Conservation (phyloP, 2,113 vertebrate species). For the Trogon melanurus region DNA sequence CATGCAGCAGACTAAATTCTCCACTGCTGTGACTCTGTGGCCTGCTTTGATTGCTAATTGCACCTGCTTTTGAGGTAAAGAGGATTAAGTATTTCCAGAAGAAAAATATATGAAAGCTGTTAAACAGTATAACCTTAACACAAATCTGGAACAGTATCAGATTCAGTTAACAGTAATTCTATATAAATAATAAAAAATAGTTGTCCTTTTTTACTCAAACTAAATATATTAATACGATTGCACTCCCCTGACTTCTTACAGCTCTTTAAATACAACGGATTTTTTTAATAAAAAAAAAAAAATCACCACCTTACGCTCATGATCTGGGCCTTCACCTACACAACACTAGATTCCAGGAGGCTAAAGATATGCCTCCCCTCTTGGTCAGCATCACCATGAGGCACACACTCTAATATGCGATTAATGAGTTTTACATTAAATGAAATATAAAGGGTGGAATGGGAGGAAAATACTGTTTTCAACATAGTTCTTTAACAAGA, state of each 20-base stretch:
- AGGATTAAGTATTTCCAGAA: background rate
- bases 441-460: background rate
- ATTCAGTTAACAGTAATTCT: background rate
- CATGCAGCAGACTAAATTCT: slow-evolving; percentile 89
- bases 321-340: background rate
- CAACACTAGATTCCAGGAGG: background rate
- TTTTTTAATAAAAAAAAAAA: background rate
- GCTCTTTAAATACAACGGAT: background rate
- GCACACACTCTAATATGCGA: background rate
- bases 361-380: background rate
- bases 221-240: background rate
- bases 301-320: background rate
- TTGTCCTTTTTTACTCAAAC: background rate
- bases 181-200: background rate
- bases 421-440: background rate
- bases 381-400: background rate
- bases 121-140: background rate
- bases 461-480: background rate
- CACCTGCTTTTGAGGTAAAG: slow-evolving; percentile 79
- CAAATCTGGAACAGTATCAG: background rate
- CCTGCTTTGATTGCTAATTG: slow-evolving; percentile 85
- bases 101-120: background rate
- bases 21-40: slow-evolving; percentile 97
- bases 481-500: background rate
- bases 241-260: background rate